These are phyloP conservation scores for Anguilla japonica DNA, from an alignment of 2,113 vertebrate genomes.

Conservation along the genomic window DNA sequence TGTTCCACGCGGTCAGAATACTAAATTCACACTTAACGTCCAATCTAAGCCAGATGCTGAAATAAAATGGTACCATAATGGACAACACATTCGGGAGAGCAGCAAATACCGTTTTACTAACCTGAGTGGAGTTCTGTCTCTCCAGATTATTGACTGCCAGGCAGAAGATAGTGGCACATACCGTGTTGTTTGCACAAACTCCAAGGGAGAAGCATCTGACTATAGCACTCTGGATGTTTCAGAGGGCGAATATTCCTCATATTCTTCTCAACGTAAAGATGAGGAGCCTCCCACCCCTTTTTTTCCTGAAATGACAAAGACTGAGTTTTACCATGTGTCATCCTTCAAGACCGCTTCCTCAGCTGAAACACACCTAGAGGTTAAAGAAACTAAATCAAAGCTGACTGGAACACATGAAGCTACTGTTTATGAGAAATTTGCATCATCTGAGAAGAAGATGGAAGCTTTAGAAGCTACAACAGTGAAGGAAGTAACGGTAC, in stretches of 20 bases:
- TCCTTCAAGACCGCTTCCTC: constrained; percentile 79
- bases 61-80: constrained; percentile 93
- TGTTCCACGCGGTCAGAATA: constrained; percentile 80
- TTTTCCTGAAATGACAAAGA: constrained; percentile 83
- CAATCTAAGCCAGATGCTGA: constrained; percentile 89
- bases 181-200: constrained; percentile 85
- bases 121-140: constrained; percentile 85
- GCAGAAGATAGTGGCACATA: constrained; percentile 91
- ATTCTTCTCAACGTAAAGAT: constrained; percentile 78
- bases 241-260: constrained; percentile 81
- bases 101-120: constrained; percentile 85
- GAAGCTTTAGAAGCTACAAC: constrained; percentile 66
- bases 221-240: constrained; percentile 91
- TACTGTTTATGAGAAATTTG: constrained; percentile 67
- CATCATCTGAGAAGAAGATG: constrained; percentile 68
- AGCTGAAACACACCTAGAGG: constrained; percentile 70
- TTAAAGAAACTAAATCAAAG: constrained; percentile 73
- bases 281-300: constrained; percentile 82
- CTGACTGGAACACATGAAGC: constrained; percentile 74
- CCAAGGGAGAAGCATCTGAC: constrained; percentile 92
- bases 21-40: constrained; percentile 89
- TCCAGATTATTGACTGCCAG: constrained; percentile 86
- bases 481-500: constrained; percentile 62
- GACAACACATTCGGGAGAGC: constrained; percentile 80
- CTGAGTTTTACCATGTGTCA: constrained; percentile 84